Base-by-base conservation (phyloP, 2,888 invertebrate genomes). In the Oxytorus armatus region DNA sequence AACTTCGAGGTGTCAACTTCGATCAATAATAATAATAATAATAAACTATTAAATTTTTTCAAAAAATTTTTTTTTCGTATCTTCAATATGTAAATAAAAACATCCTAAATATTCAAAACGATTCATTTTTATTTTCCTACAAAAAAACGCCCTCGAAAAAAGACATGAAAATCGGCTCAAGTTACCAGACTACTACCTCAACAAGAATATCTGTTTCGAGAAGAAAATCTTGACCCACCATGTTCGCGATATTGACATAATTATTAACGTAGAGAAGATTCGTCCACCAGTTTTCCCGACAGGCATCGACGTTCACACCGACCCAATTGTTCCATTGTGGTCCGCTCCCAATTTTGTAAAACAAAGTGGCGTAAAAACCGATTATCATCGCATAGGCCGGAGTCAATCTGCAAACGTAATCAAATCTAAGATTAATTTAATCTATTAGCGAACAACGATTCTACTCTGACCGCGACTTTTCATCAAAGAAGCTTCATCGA, bases 371-470 rank as follows among this genome's bases (percentile, higher is more conserved):
- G 88, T 96, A 96, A 84, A 96, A 95, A 18, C 95, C 93, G 86
- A 97, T 94, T 16, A 96, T 93, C 0, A 96, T 94, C 23, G 95
- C 89, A 85, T 96, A 96, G 0, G 96, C 94, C 36, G 96, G 96
- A 0, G 96, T 96, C 77, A 96, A 92, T 85, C 96, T 95, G 88
- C n/a, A 36, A 36, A 8, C 3, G 10, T 8, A 3, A 36, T 39
- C 36, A 14, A 36, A 57, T 49, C 11, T 25, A 21, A 33, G 14
- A 8, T 8, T 39, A 51, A 29, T 44, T 2, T 5, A 49, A 36
- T 42, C 53, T 7, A 53, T 11, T 11, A 5, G 8, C 3, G 2
- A 1, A 4, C 21, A 1, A 8, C 3, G 1, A 49, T 18, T 8
- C 8, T 10, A 1, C 3, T 21, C 49, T 10, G 18, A 49, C 2